phyloP scores from a whole-genome alignment of 92 coral and sea anemone species.

The Hydrozoanthus gracilis region DNA sequence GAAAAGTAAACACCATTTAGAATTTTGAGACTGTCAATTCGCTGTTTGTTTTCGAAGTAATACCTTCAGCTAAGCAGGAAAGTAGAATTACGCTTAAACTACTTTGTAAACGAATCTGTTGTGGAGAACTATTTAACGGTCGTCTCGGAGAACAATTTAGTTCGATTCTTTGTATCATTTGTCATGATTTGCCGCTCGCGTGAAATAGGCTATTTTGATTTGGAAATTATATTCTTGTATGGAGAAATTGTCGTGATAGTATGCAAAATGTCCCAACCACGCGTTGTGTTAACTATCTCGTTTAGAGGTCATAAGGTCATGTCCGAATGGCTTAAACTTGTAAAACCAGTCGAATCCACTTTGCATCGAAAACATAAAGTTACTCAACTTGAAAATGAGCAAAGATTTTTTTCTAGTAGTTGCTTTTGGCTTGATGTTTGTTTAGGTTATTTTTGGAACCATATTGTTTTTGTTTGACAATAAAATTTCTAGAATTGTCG shows the following conservation, averaged over 20 bases:
- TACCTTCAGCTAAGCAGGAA: neutral
- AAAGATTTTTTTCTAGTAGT: neutral
- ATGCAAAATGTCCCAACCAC: neutral
- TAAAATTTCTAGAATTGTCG: neutral
- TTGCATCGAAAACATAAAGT: neutral
- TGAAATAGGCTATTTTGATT: neutral
- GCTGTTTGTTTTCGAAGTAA: neutral
- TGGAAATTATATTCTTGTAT: neutral
- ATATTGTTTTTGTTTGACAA: neutral
- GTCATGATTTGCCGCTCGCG: neutral
- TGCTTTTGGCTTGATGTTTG: neutral
- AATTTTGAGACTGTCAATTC: neutral
- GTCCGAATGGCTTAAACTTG: neutral
- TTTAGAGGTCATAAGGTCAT: slow-evolving; percentile 35
- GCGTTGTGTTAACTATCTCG: neutral
- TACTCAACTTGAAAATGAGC: neutral
- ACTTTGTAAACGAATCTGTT: neutral
- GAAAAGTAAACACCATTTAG: neutral
- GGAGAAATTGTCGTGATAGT: slow-evolving; percentile 8
- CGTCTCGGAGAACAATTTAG: neutral
- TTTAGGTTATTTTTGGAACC: neutral
- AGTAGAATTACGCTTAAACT: neutral
- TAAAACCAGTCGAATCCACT: neutral
- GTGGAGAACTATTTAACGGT: neutral
- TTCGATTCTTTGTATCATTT: neutral